These are phyloP conservation scores for Emydocephalus ijimae DNA, from an alignment of 2,113 vertebrate genomes.

Conservation along the genomic window DNA sequence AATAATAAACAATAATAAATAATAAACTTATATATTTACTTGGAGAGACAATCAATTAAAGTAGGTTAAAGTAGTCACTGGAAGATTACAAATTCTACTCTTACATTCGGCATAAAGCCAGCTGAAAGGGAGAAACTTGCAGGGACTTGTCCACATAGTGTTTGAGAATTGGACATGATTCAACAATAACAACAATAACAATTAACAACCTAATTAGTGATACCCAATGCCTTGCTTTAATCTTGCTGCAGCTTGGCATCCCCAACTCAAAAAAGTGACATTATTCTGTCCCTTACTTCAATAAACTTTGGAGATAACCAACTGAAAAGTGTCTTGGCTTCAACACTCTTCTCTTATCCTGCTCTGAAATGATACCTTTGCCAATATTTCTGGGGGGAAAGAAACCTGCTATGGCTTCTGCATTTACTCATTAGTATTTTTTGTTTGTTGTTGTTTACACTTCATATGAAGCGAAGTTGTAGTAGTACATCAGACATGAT, in stretches of 20 bases:
- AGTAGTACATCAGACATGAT: conserved; percentile 41
- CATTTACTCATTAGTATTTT: conserved; percentile 29
- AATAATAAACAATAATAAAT: neutral
- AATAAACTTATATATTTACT: neutral
- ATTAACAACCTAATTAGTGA: neutral
- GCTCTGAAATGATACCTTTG: conserved; percentile 15
- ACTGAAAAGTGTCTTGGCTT: neutral
- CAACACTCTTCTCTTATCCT: conserved; percentile 16
- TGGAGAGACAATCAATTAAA: neutral
- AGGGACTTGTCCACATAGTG: neutral
- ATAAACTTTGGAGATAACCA: neutral
- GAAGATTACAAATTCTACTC: neutral
- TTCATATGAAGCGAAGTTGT: conserved; percentile 34
- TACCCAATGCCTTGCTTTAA: neutral
- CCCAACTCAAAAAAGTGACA: neutral
- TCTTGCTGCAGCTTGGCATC: neutral
- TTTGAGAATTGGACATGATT: neutral
- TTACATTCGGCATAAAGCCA: neutral
- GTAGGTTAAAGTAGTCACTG: neutral
- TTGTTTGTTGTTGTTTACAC: conserved; percentile 29
- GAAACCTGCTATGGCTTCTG: neutral
- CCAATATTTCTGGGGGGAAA: conserved; percentile 33
- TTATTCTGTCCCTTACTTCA: neutral
- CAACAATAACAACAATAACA: neutral
- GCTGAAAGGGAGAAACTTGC: too few species aligned